phyloP scores from a whole-genome alignment of 2,113 vertebrate genomes.

The Nothocercus nigrocapillus region DNA sequence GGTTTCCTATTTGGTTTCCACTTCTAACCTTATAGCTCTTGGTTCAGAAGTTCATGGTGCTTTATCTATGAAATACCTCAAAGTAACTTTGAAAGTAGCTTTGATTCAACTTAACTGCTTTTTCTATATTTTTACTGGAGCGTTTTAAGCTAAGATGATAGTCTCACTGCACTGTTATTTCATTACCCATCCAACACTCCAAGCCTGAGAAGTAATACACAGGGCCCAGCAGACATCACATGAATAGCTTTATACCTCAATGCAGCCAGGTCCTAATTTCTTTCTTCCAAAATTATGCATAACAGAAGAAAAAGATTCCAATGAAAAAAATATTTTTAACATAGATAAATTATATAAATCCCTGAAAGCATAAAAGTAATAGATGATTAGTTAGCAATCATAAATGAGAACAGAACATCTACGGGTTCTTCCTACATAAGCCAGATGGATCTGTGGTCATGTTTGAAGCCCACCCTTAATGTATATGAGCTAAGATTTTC shows the following conservation, averaged over 20 bases:
- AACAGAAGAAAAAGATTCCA: slow-evolving; percentile 2
- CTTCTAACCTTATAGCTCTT: not conserved
- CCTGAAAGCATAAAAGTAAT: not conserved
- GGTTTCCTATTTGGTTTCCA: not conserved
- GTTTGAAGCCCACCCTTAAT: slow-evolving; percentile 34
- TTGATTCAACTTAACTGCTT: not conserved
- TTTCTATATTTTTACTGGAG: slow-evolving; percentile 1
- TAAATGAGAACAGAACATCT: not conserved
- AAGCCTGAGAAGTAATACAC: not conserved
- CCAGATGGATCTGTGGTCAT: not conserved
- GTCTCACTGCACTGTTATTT: not conserved
- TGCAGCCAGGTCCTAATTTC: not conserved
- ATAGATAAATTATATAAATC: slow-evolving; percentile 7
- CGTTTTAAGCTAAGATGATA: not conserved
- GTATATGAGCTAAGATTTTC: not conserved
- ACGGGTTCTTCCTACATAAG: not conserved
- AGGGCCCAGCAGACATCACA: not conserved
- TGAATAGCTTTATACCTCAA: slow-evolving; percentile 16
- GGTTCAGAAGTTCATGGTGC: not conserved
- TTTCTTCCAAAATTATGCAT: slow-evolving; percentile 37
- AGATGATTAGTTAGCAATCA: not conserved
- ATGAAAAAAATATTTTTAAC: slow-evolving; percentile 10
- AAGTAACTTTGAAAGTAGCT: not conserved
- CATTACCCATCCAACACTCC: not conserved
- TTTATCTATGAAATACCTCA: not conserved